phyloP scores from a whole-genome alignment of 2,888 invertebrate species.

The Agrotis puta region DNA sequence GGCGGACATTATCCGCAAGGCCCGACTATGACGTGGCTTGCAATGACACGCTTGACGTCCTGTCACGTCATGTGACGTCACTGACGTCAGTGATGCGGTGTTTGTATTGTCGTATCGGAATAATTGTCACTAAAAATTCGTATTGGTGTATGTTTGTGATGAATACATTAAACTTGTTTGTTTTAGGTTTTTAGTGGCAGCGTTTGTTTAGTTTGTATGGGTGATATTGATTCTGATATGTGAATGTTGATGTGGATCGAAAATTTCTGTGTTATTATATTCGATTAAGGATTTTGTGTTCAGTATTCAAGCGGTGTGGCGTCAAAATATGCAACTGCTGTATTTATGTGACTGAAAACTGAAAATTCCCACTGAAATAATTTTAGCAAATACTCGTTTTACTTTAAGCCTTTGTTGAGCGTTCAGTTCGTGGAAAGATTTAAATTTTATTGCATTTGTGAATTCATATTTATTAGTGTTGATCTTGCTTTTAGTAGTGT shows the following conservation, averaged over 20 bases:
- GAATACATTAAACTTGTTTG: constrained; percentile 2
- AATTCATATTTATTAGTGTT: constrained; percentile 23
- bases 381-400: constrained; percentile 41
- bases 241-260: neutral
- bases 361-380: constrained; percentile 38
- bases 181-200: neutral
- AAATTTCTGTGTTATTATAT: neutral
- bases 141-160: constrained; percentile 13
- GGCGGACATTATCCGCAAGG: constrained; percentile 59
- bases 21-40: constrained; percentile 55
- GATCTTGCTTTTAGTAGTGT: constrained; percentile 14
- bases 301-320: constrained; percentile 7
- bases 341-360: constrained; percentile 6
- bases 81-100: constrained; percentile 40
- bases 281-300: neutral
- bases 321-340: constrained; percentile 12
- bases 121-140: constrained; percentile 42
- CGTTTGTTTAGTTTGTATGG: neutral
- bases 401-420: constrained; percentile 43
- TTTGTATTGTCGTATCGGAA: constrained; percentile 50
- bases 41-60: constrained; percentile 60
- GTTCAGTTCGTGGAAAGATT: constrained; percentile 30
- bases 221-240: neutral
- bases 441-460: constrained; percentile 29
- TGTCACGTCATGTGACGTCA: constrained; percentile 47